phyloP scores from a whole-genome alignment of 2,888 invertebrate species.

The Dasysyrphus tricinctus region DNA sequence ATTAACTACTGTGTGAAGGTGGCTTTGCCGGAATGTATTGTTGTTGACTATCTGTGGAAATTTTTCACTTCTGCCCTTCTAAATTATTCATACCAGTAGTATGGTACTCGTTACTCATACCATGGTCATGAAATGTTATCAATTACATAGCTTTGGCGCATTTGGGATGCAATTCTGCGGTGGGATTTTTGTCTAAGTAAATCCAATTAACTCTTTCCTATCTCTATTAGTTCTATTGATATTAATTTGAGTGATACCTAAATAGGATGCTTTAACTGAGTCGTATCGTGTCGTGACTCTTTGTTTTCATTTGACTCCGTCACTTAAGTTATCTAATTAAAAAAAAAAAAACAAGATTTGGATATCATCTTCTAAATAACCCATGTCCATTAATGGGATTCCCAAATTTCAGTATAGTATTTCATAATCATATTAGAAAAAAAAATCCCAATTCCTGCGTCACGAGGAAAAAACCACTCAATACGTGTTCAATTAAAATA shows the following conservation, averaged over 20 bases:
- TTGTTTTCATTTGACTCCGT: background rate
- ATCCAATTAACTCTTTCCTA: background rate
- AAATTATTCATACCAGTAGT: background rate
- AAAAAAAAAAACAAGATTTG: background rate
- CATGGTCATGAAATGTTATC: background rate
- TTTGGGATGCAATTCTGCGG: background rate
- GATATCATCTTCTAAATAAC: background rate
- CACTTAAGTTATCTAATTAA: background rate
- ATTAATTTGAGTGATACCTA: background rate
- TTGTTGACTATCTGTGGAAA: no score
- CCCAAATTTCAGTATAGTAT: no score
- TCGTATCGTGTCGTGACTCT: slow-evolving; percentile 5
- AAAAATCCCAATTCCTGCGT: background rate
- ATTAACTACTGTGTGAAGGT: no score
- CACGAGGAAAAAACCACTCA: slow-evolving; percentile 26
- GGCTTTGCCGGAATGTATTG: no score
- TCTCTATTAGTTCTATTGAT: background rate
- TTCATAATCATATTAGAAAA: slow-evolving; percentile 8
- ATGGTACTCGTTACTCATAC: background rate
- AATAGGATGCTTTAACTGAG: background rate
- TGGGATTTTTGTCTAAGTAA: background rate
- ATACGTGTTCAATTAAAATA: slow-evolving; percentile 42
- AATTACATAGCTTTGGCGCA: background rate
- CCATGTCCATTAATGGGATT: background rate
- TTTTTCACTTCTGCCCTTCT: background rate